These are phyloP conservation scores for Candoia aspera DNA, from an alignment of 2,113 vertebrate genomes.

Conservation along the genomic window DNA sequence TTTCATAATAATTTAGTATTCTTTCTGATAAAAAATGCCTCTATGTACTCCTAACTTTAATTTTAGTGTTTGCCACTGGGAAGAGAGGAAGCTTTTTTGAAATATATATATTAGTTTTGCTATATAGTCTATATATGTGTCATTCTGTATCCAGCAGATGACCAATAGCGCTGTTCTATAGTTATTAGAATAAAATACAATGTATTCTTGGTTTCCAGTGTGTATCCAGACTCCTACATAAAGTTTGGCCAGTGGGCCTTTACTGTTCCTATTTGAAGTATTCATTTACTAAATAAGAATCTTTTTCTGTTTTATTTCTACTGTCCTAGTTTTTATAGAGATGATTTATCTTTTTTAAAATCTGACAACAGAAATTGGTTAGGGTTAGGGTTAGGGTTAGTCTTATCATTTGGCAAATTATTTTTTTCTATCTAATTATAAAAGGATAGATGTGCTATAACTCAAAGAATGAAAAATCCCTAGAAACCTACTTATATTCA, in stretches of 20 bases:
- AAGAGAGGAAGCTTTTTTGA: neutral
- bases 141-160: neutral
- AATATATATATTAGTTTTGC: neutral
- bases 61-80: neutral
- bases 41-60: neutral
- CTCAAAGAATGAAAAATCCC: neutral
- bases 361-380: neutral
- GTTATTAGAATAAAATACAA: neutral
- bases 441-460: neutral
- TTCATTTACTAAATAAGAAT: neutral
- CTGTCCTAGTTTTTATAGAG: neutral
- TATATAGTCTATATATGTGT: neutral
- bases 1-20: neutral
- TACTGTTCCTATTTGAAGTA: constrained; percentile 59
- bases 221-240: constrained; percentile 35
- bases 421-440: neutral
- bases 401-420: neutral
- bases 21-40: neutral
- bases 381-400: too few species aligned
- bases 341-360: neutral
- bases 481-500: neutral
- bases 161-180: neutral
- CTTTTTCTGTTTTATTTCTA: neutral
- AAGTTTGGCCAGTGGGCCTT: constrained; percentile 55
- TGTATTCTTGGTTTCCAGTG: constrained; percentile 48